phyloP scores from a whole-genome alignment of 1,140 invertebrate species.

The Bombus waltoni region DNA sequence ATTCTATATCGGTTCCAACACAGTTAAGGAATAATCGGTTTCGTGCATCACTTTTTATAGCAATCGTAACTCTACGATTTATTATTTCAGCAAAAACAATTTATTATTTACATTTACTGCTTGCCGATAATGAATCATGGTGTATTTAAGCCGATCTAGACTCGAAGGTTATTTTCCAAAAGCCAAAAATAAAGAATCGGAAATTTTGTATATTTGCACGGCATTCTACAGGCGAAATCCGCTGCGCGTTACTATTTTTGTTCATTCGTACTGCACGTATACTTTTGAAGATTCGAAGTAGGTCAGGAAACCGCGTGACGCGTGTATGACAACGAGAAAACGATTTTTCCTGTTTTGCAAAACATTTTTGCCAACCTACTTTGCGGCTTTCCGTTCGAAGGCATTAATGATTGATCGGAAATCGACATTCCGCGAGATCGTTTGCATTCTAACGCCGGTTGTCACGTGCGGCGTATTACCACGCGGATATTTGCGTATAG shows the following conservation, averaged over 20 bases:
- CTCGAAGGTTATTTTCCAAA: background rate
- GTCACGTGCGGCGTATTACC: constrained; percentile 56
- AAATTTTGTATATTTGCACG: background rate
- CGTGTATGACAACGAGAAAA: background rate
- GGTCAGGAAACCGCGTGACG: background rate
- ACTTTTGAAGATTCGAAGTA: background rate
- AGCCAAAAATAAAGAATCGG: too few relatives aligned
- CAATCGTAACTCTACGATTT: too few relatives aligned
- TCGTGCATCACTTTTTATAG: too few relatives aligned
- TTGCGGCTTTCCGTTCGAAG: constrained; percentile 48
- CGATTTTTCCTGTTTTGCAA: background rate
- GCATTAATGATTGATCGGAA: constrained; percentile 49
- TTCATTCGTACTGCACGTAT: background rate
- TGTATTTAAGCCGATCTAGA: background rate
- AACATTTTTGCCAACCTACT: background rate
- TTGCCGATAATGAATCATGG: too few relatives aligned
- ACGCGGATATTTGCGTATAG: constrained; percentile 46
- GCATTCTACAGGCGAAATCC: too few relatives aligned
- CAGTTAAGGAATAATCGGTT: too few relatives aligned
- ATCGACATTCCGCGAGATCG: constrained; percentile 58
- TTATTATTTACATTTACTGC: too few relatives aligned
- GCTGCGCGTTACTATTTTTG: too few relatives aligned
- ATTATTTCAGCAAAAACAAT: too few relatives aligned
- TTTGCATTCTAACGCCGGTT: constrained; percentile 55
- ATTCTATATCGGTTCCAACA: too few relatives aligned